Percentiles rank a stretch among this genome's conserved stretches.
Evolutionary conservation across 1,140 invertebrate genomes (phyloP).

Genomic region (Helicoverpa zea): DNA sequence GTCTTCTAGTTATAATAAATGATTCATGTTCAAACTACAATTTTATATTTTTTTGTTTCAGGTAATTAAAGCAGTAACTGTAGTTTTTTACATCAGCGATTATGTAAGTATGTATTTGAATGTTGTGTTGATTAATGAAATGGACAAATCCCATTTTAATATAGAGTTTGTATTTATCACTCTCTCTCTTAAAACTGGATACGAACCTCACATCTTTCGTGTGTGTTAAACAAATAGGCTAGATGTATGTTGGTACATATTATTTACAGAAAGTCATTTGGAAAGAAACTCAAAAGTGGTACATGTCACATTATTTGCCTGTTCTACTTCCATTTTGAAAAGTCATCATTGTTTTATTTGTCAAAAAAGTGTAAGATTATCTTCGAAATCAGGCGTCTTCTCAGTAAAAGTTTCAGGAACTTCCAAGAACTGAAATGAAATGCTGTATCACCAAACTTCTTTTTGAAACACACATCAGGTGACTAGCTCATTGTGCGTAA

Average conservation of each 20-base stretch:
- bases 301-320: conserved; percentile 23
- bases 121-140: not conserved
- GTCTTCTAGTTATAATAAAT: no score
- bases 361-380: not conserved
- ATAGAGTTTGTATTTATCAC: no score
- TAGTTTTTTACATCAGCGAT: not conserved
- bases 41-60: not conserved
- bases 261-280: conserved; percentile 27
- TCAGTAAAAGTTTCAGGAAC: no score
- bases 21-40: not conserved
- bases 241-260: not conserved
- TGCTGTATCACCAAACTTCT: no score
- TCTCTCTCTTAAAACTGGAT: no score
- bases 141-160: no score
- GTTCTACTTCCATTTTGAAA: not conserved
- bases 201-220: not conserved
- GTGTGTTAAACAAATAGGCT: conserved; percentile 8
- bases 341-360: not conserved
- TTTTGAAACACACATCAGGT: no score
- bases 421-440: no score
- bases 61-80: not conserved
- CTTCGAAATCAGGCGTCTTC: not conserved
- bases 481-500: no score
- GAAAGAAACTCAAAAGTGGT: conserved; percentile 12
- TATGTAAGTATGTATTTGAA: conserved; percentile 9